A percentile compares a stretch with the other conserved stretches of the same genome.
phyloP scores from a whole-genome alignment of 2,888 invertebrate genomes.

The Andrena flavipes region DNA sequence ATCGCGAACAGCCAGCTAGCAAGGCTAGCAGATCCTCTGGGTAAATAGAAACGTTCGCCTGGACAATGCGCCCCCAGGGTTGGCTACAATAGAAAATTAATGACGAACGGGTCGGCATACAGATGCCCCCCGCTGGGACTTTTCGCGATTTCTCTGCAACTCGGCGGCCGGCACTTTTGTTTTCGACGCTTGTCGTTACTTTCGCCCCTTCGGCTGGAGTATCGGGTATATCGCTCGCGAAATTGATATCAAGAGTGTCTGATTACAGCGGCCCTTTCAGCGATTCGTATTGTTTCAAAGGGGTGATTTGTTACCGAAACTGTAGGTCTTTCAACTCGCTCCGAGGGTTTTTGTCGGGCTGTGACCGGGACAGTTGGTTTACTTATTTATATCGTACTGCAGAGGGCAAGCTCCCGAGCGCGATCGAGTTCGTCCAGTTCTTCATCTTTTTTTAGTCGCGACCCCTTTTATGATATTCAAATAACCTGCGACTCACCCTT shows the following conservation, averaged over 20 bases:
- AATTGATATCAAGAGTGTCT: constrained; percentile 20
- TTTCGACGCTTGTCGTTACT: constrained; percentile 10
- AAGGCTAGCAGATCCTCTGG: constrained; percentile 38
- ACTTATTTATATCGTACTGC: too few species aligned
- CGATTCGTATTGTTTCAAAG: too few species aligned
- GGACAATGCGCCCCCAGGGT: constrained; percentile 36
- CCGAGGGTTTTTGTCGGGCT: too few species aligned
- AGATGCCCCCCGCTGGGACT: constrained; percentile 29
- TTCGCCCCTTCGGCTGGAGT: background rate
- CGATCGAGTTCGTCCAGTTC: background rate
- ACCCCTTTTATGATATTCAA: too few species aligned
- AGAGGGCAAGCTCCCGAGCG: background rate
- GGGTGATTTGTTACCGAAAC: too few species aligned
- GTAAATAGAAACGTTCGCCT: constrained; percentile 59
- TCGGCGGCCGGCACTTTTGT: constrained; percentile 33
- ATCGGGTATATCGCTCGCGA: constrained; percentile 12
- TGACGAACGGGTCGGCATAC: constrained; percentile 58
- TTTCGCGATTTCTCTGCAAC: constrained; percentile 32
- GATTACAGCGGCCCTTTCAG: constrained; percentile 7
- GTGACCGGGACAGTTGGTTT: too few species aligned
- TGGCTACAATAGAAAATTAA: constrained; percentile 70
- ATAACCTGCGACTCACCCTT: too few species aligned
- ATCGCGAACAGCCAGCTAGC: constrained; percentile 21
- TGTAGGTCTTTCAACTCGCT: too few species aligned
- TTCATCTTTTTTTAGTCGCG: too few species aligned